Evolutionary conservation across 1,140 invertebrate genomes (phyloP).

Genomic region (Mamestra configurata): DNA sequence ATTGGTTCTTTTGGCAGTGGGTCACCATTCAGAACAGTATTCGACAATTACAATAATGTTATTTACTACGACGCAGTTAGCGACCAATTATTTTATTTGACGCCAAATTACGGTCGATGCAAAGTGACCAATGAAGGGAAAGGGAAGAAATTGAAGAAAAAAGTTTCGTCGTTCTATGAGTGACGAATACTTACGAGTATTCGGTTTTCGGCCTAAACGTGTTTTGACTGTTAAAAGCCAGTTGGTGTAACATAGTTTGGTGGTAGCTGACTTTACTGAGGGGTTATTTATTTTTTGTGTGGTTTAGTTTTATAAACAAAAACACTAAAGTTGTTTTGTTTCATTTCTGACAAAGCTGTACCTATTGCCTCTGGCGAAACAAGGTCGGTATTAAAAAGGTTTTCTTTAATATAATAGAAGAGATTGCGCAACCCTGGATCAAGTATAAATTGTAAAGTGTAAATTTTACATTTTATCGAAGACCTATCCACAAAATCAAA

Average conservation of each 20-base stretch:
- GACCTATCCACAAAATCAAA: no score
- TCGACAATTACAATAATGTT: slow-evolving; percentile 74
- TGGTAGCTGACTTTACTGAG: neutral
- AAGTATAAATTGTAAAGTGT: no score
- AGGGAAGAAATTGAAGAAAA: slow-evolving; percentile 62
- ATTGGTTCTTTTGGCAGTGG: slow-evolving; percentile 70
- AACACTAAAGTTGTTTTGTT: neutral
- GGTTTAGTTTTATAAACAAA: slow-evolving; percentile 1
- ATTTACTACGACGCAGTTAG: slow-evolving; percentile 70
- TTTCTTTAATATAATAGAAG: no score
- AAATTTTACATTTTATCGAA: no score
- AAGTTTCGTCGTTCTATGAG: slow-evolving; percentile 47
- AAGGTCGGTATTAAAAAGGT: no score
- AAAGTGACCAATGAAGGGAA: slow-evolving; percentile 62
- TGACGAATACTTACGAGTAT: slow-evolving; percentile 5
- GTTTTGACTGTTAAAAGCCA: neutral
- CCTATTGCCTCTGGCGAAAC: no score
- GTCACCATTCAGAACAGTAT: slow-evolving; percentile 67
- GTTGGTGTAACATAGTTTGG: neutral
- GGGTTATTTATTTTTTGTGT: neutral
- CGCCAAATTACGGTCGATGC: slow-evolving; percentile 70
- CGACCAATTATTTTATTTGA: slow-evolving; percentile 72
- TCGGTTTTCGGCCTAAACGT: slow-evolving; percentile 12
- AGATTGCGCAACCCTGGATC: no score
- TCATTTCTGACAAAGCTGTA: no score